Evolutionary conservation across 1,140 invertebrate genomes (phyloP).

Genomic region (Aradophagus sp.): DNA sequence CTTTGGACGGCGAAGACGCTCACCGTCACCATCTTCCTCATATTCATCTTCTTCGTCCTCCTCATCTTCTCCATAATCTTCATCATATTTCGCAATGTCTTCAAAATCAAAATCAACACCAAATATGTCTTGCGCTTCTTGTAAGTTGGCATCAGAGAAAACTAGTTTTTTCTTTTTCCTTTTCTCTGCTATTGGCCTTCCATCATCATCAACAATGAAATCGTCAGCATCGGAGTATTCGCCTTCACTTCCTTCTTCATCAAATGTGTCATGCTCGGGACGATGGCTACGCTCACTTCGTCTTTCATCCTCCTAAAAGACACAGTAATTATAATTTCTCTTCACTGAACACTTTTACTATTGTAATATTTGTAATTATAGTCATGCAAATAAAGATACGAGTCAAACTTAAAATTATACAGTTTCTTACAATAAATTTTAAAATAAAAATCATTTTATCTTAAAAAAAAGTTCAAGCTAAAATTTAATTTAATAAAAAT

Average conservation of each 20-base stretch:
- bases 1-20: slow-evolving; percentile 77
- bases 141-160: slow-evolving; percentile 87
- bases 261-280: slow-evolving; percentile 80
- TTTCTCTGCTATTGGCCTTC: slow-evolving; percentile 90
- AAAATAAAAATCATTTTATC: no score
- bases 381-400: no score
- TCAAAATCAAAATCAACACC: slow-evolving; percentile 99
- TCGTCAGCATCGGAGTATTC: slow-evolving; percentile 93
- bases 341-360: no score
- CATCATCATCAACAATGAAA: slow-evolving; percentile 98
- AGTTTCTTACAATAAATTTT: no score
- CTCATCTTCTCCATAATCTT: slow-evolving; percentile 86
- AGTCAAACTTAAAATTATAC: no score
- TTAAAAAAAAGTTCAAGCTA: no score
- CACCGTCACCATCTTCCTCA: slow-evolving; percentile 81
- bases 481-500: no score
- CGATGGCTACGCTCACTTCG: slow-evolving; percentile 81
- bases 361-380: no score
- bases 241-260: slow-evolving; percentile 85
- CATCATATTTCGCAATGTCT: slow-evolving; percentile 93
- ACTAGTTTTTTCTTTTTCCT: slow-evolving; percentile 91
- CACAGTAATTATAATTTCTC: no score
- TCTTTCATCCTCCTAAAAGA: slow-evolving; percentile 84
- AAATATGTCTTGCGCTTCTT: slow-evolving; percentile 99
- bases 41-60: slow-evolving; percentile 86